Evolutionary conservation across 1,140 invertebrate species (phyloP).

Genomic region (Penaeus indicus): DNA sequence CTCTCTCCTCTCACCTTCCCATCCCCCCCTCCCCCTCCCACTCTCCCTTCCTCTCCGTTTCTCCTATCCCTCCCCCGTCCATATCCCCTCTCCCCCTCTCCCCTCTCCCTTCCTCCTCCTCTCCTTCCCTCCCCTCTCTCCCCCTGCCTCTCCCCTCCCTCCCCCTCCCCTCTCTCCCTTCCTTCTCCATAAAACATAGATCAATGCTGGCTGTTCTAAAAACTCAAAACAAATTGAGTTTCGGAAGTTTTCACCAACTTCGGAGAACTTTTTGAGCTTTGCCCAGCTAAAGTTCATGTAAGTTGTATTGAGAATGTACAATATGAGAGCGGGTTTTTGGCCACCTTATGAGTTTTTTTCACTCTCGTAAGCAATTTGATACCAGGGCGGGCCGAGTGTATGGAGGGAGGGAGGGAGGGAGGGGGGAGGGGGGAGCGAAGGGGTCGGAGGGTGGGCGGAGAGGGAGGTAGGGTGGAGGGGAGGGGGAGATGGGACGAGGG

Average conservation of each 20-base stretch:
- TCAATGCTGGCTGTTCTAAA: slow-evolving; percentile 60
- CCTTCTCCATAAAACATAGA: slow-evolving; percentile 53
- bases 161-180: not conserved
- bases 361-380: slow-evolving; percentile 49
- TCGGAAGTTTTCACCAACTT: slow-evolving; percentile 53
- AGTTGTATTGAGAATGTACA: slow-evolving; percentile 58
- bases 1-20: not conserved
- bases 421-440: not conserved
- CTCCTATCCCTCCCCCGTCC: not conserved
- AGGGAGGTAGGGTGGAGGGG: too few relatives aligned
- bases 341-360: slow-evolving; percentile 30
- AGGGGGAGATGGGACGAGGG: too few relatives aligned
- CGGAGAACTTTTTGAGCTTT: slow-evolving; percentile 42
- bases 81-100: not conserved
- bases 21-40: not conserved
- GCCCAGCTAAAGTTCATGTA: slow-evolving; percentile 50
- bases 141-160: not conserved
- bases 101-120: not conserved
- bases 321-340: slow-evolving; percentile 47
- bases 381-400: not conserved
- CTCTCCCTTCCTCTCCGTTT: not conserved
- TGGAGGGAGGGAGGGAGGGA: slow-evolving; percentile 24
- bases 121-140: not conserved
- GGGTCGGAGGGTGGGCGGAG: not conserved
- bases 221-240: slow-evolving; percentile 61